Percentiles rank a stretch among this genome's conserved stretches.
These are phyloP conservation scores for Cantharis lateralis DNA, from an alignment of 2,888 invertebrate species.

Conservation along the genomic window DNA sequence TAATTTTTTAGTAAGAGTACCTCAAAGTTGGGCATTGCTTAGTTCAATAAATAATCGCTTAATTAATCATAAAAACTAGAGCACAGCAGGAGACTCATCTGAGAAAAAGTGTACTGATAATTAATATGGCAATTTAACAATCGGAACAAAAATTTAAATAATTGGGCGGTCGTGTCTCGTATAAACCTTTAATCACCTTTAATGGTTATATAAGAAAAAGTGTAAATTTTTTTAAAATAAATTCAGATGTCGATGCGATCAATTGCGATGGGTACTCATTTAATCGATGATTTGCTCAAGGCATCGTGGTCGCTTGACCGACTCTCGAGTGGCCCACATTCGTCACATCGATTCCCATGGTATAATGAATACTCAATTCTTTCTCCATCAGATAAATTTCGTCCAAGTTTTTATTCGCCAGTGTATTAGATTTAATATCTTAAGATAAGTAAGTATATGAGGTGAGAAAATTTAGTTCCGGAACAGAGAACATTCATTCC, in stretches of 20 bases:
- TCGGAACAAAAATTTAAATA: not conserved
- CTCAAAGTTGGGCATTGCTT: not conserved
- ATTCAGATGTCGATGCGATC: not conserved
- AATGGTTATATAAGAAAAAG: not conserved
- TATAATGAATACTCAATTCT: not conserved
- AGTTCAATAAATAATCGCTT: not conserved
- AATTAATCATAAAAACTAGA: not conserved
- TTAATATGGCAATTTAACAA: not conserved
- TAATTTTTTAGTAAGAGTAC: not conserved
- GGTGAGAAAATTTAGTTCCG: not conserved
- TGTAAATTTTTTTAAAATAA: constrained; percentile 1
- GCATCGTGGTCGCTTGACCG: constrained; percentile 13
- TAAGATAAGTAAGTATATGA: not conserved
- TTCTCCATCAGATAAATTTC: constrained; percentile 2
- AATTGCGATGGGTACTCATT: not conserved
- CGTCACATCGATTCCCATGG: constrained; percentile 10
- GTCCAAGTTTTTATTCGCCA: not conserved
- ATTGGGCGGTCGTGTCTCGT: not conserved
- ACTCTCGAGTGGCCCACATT: constrained; percentile 21
- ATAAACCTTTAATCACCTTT: not conserved
- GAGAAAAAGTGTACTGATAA: not conserved
- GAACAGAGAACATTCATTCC: not conserved
- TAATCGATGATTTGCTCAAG: not conserved
- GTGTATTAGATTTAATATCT: not conserved
- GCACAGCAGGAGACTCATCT: not conserved